phyloP scores from a whole-genome alignment of 1,140 invertebrate genomes.

The Drosophila bipectinata region DNA sequence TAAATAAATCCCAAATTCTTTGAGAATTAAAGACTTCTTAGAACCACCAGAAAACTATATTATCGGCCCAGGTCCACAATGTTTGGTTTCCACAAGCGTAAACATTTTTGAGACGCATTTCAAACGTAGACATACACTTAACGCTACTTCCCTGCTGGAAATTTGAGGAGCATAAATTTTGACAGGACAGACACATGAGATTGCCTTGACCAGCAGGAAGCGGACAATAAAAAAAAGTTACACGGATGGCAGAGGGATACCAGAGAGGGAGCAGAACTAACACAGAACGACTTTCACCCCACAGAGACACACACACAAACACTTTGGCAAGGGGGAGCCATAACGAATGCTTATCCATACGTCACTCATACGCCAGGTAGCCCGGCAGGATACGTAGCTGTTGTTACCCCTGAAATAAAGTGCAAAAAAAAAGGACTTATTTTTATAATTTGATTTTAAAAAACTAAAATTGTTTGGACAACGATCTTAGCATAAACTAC shows the following conservation, averaged over 20 bases:
- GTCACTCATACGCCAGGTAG: constrained; percentile 73
- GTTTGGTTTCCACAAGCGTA: background rate
- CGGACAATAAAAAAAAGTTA: constrained; percentile 61
- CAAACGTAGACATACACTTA: constrained; percentile 47
- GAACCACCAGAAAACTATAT: background rate
- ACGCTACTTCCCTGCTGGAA: constrained; percentile 49
- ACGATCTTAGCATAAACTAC: too few relatives aligned
- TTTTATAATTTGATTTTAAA: background rate
- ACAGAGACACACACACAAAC: constrained; percentile 8
- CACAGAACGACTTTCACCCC: constrained; percentile 15
- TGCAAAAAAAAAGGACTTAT: constrained; percentile 5
- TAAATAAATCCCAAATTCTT: background rate
- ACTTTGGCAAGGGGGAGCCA: constrained; percentile 49
- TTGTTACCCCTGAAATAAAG: background rate
- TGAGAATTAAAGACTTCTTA: background rate
- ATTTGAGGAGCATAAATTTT: constrained; percentile 69
- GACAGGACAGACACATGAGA: constrained; percentile 57
- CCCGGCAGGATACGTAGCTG: constrained; percentile 27
- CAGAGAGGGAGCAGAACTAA: constrained; percentile 2
- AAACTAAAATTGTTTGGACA: background rate
- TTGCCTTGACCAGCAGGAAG: constrained; percentile 53
- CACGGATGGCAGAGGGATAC: constrained; percentile 16
- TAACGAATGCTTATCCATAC: constrained; percentile 74
- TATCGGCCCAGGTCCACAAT: too few relatives aligned
- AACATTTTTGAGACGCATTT: background rate